Evolutionary conservation across 2,888 invertebrate genomes (phyloP).

Genomic region (Odontothrips loti): DNA sequence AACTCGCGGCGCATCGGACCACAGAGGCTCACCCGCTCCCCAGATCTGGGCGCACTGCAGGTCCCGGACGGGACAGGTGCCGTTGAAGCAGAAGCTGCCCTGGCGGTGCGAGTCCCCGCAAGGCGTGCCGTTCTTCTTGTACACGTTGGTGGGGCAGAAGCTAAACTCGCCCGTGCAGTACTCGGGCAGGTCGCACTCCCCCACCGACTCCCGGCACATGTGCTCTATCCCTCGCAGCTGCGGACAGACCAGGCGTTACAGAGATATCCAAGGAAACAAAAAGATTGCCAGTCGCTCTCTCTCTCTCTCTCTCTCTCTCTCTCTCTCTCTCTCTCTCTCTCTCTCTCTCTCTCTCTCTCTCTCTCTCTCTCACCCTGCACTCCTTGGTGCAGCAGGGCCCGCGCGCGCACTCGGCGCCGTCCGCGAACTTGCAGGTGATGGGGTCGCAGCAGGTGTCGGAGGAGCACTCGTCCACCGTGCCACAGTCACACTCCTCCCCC

Average conservation of each 20-base stretch:
- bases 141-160: constrained; percentile 82
- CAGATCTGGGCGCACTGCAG: constrained; percentile 90
- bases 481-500: constrained; percentile 97
- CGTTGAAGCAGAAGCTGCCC: constrained; percentile 84
- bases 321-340: no score
- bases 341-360: no score
- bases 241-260: constrained; percentile 35
- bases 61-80: constrained; percentile 81
- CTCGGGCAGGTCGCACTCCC: constrained; percentile 95
- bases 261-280: constrained; percentile 30
- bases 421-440: constrained; percentile 88
- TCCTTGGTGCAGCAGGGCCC: constrained; percentile 85
- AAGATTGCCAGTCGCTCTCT: not conserved
- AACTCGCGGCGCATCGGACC: not conserved
- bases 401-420: constrained; percentile 89
- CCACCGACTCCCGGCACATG: constrained; percentile 77
- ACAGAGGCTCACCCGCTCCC: constrained; percentile 63
- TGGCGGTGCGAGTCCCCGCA: constrained; percentile 55
- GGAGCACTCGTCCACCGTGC: constrained; percentile 82
- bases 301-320: no score
- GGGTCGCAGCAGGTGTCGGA: constrained; percentile 96
- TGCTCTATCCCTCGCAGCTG: constrained; percentile 71
- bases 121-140: constrained; percentile 87
- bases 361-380: constrained; percentile 78
- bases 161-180: constrained; percentile 85